Conservation (phyloP, 2,888 invertebrate species). For the Meiosimyza decipiens region DNA sequence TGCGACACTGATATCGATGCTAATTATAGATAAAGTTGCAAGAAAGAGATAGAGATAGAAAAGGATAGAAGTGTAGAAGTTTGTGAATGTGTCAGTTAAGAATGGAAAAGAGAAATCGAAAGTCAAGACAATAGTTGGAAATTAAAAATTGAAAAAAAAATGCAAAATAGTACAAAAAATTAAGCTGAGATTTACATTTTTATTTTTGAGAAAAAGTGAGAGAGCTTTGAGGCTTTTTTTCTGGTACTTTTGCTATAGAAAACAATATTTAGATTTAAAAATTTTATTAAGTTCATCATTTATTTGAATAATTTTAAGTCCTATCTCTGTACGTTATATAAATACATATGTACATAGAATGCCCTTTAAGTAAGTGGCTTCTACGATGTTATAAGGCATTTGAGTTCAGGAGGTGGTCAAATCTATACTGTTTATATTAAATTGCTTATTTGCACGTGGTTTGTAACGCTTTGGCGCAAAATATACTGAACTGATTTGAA, state of each 20-base stretch:
- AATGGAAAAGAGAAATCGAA: constrained; percentile 29
- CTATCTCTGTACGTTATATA: too few relatives aligned
- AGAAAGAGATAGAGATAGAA: constrained; percentile 38
- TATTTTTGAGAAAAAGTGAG: background rate
- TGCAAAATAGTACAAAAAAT: constrained; percentile 15
- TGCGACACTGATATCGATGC: constrained; percentile 66
- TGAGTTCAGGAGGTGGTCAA: too few relatives aligned
- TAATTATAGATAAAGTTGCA: constrained; percentile 47
- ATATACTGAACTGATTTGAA: too few relatives aligned
- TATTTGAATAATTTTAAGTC: too few relatives aligned
- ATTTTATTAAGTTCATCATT: too few relatives aligned
- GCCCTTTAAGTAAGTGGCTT: too few relatives aligned
- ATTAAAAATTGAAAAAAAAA: constrained; percentile 6
- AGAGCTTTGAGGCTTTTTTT: constrained; percentile 8
- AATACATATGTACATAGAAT: too few relatives aligned
- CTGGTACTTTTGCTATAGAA: background rate
- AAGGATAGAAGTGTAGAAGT: constrained; percentile 42
- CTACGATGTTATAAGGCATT: too few relatives aligned
- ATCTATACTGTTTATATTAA: too few relatives aligned
- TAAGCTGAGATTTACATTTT: constrained; percentile 24
- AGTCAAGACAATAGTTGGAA: constrained; percentile 35
- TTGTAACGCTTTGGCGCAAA: too few relatives aligned
- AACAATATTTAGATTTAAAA: constrained; percentile 22
- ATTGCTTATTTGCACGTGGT: too few relatives aligned
- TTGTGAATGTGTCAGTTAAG: background rate